Conservation (phyloP, 2,888 invertebrate genomes). For the Magallana nippona region DNA sequence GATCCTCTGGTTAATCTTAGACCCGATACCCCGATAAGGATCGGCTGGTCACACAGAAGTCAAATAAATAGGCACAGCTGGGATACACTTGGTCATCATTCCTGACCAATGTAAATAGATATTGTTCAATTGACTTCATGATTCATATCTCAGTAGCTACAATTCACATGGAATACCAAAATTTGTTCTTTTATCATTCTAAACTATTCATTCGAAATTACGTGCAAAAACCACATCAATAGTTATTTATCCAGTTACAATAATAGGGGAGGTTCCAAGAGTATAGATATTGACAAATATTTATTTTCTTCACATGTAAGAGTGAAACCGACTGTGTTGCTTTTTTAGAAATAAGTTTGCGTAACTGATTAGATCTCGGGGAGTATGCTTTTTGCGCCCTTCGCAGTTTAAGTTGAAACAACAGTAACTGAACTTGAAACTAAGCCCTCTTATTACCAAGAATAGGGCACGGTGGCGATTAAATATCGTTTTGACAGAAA, state of each 20-base stretch:
- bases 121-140: too few relatives aligned
- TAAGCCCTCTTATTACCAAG: not conserved
- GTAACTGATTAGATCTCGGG: not conserved
- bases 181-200: too few relatives aligned
- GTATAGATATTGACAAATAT: too few relatives aligned
- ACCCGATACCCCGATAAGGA: slow-evolving; percentile 18
- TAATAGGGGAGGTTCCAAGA: too few relatives aligned
- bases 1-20: slow-evolving; percentile 13
- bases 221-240: too few relatives aligned
- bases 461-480: slow-evolving; percentile 21
- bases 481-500: slow-evolving; percentile 27
- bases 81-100: not conserved
- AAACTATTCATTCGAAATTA: too few relatives aligned
- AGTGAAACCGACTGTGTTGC: not conserved
- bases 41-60: slow-evolving; percentile 28
- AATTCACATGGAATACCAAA: too few relatives aligned
- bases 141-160: too few relatives aligned
- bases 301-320: too few relatives aligned
- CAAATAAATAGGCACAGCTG: slow-evolving; percentile 3
- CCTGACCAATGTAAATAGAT: too few relatives aligned
- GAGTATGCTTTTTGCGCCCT: not conserved
- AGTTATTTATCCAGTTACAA: too few relatives aligned
- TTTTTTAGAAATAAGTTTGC: not conserved
- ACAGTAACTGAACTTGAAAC: not conserved
- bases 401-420: not conserved